phyloP scores from a whole-genome alignment of 2,113 vertebrate genomes.

The Sialia sialis region DNA sequence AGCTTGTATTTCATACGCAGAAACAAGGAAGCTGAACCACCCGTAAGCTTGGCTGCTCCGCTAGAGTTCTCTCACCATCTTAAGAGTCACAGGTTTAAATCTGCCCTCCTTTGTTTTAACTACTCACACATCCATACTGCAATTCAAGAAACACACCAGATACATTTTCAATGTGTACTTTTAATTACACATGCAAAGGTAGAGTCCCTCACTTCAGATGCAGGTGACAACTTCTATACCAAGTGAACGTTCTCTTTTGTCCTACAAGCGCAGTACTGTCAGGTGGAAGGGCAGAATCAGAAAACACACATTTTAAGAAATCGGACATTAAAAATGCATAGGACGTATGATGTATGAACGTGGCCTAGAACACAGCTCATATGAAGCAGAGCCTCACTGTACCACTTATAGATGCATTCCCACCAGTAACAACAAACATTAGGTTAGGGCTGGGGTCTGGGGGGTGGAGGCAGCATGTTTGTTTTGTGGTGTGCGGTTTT shows the following conservation, averaged over 20 bases:
- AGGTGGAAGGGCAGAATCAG: not conserved
- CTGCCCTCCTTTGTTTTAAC: not conserved
- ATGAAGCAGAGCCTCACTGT: not conserved
- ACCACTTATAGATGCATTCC: not conserved
- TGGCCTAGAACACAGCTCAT: not conserved
- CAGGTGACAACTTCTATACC: not conserved
- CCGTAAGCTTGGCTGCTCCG: conserved; percentile 22
- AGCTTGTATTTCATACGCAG: conserved; percentile 70
- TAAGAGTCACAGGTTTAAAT: conserved; percentile 9
- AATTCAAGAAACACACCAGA: not conserved
- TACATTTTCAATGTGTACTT: not conserved
- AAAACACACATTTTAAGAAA: not conserved
- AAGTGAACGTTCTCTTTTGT: not conserved
- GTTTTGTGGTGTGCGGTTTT: not conserved
- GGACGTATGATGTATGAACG: not conserved
- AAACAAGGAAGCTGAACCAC: conserved; percentile 57
- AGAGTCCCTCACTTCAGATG: not conserved
- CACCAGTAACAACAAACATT: not conserved
- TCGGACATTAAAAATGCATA: not conserved
- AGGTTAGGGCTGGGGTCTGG: not conserved
- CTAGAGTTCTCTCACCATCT: conserved; percentile 45
- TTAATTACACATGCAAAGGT: not conserved
- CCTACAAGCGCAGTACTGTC: not conserved
- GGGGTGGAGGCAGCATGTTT: not conserved
- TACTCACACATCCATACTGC: not conserved